A percentile compares a stretch with the other conserved stretches of the same genome.
These are phyloP conservation scores for Nematolebias whitei DNA, from an alignment of 2,113 vertebrate species.

Conservation along the genomic window DNA sequence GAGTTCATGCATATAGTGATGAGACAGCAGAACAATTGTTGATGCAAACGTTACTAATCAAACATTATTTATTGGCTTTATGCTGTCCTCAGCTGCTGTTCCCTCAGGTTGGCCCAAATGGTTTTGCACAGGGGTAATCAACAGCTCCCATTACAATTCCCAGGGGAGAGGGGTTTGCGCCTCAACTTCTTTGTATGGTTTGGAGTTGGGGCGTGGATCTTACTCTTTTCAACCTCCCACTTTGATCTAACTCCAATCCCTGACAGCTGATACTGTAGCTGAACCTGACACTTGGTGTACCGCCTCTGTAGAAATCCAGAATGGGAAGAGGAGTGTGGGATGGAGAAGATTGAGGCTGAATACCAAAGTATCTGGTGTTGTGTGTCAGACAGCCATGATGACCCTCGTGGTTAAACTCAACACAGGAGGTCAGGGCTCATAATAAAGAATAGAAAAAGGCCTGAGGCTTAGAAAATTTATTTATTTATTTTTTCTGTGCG, in stretches of 20 bases:
- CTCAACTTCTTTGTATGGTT: conserved; percentile 62
- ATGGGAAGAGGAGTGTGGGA: conserved; percentile 55
- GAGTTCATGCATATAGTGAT: not conserved
- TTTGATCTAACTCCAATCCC: conserved; percentile 75
- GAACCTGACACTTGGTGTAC: conserved; percentile 65
- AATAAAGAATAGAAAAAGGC: conserved; percentile 19
- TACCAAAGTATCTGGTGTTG: conserved; percentile 57
- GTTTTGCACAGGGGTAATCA: conserved; percentile 54
- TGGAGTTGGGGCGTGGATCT: conserved; percentile 71
- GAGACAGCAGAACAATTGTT: not conserved
- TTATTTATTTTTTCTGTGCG: conserved; percentile 4
- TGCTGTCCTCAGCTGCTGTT: conserved; percentile 20
- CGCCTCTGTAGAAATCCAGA: conserved; percentile 60
- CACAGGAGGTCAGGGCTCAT: conserved; percentile 47
- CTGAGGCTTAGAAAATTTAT: conserved; percentile 40
- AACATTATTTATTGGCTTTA: not conserved
- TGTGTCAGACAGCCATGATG: conserved; percentile 56
- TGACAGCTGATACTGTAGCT: conserved; percentile 70
- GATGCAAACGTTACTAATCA: not conserved
- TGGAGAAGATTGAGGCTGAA: conserved; percentile 46
- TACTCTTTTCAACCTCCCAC: conserved; percentile 70
- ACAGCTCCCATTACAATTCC: conserved; percentile 72
- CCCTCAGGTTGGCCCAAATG: conserved; percentile 42
- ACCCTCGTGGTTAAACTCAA: conserved; percentile 52
- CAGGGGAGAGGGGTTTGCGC: conserved; percentile 52